Evolutionary conservation across 2,888 invertebrate species (phyloP), one percentile per base, ranked within the genome.

Genomic region (Apoda limacodes): DNA sequence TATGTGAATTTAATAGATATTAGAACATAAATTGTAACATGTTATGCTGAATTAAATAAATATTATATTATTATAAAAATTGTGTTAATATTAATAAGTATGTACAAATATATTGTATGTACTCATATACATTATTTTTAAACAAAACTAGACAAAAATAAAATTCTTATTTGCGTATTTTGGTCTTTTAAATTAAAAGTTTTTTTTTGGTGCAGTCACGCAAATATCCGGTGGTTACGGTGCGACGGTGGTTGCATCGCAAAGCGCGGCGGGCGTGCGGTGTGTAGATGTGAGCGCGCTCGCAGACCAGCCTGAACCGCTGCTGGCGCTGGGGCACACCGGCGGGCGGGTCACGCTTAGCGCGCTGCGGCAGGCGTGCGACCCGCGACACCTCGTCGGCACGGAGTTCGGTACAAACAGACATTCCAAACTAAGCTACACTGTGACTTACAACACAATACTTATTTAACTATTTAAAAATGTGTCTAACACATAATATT

Each of bases 311-410:
- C 84, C 85, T 0, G 93, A 93, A 50, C 86, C 93, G 22, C 75
- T 95, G 24, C 69, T 97, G 21, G 96, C 96, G 1, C 85, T 95
- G 5, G 97, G 96, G 1, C 87, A 94, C 55, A 88, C 90, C 1
- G 95, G 89, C 76, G 96, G 97, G n/a, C 88, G 89, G 72, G 88
- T 97, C 21, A 83, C 88, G 1, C 81, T 97, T 4, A 88, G 90
- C 14, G 88, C 89, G 6, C 88, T 93, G 50, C 89, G 89, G 22
- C 87, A 89, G 27, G 83, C 83, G 1, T 82, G 85, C 60, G 92
- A 92, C 55, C 82, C 86, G 1, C 63, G 85, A 23, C 86, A 87
- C 9, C 68, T 91, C 7, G 83, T 87, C 20, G 91, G 90, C 32
- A 88, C 87, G 59, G 93, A 93, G 66, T 86, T 93, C 60, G 83